Evolutionary conservation across 2,113 vertebrate genomes (phyloP).

Genomic region (Sphyrna mokarran): DNA sequence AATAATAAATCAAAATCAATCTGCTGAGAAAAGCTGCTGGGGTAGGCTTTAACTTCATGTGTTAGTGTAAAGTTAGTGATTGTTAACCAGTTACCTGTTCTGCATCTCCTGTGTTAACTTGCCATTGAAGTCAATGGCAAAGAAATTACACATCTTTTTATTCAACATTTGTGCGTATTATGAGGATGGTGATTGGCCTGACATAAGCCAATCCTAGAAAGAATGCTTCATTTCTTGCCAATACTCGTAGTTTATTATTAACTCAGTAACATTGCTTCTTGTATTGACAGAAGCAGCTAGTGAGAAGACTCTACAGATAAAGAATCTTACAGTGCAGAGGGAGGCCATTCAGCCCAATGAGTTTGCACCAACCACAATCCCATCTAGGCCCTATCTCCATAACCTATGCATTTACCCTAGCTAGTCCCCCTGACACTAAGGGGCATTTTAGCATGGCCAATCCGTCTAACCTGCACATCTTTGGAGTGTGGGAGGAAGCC

Average conservation of each 20-base stretch:
- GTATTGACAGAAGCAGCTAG: not conserved
- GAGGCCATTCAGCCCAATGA: too few relatives aligned
- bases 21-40: not conserved
- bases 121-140: not conserved
- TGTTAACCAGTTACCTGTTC: too few relatives aligned
- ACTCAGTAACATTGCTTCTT: not conserved
- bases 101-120: not conserved
- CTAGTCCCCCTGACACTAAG: too few relatives aligned
- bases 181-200: not conserved
- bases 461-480: too few relatives aligned
- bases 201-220: not conserved
- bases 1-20: too few relatives aligned
- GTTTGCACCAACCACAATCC: too few relatives aligned
- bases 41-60: not conserved
- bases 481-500: too few relatives aligned
- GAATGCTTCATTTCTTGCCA: not conserved
- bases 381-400: too few relatives aligned
- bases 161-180: not conserved
- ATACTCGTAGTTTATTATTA: not conserved
- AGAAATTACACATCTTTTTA: not conserved
- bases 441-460: too few relatives aligned
- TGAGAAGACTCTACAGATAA: not conserved
- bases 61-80: too few relatives aligned
- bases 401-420: too few relatives aligned
- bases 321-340: too few relatives aligned